Conservation (phyloP, 2,888 invertebrate species). For the Drosophila lutescens region DNA sequence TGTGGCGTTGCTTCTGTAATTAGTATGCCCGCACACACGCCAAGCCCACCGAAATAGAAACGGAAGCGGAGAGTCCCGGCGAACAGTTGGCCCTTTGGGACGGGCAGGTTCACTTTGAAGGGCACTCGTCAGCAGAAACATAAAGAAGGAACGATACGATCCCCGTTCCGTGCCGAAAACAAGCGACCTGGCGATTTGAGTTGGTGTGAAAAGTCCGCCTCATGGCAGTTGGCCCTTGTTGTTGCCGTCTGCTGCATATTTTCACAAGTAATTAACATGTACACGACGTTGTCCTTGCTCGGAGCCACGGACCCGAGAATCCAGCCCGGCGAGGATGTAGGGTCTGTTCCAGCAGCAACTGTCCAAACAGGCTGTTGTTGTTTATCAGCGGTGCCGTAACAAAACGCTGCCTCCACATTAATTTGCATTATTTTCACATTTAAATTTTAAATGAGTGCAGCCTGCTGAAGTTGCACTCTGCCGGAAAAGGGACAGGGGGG, state of each 20-base stretch:
- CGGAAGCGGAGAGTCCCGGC: conserved; percentile 23
- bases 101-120: conserved; percentile 59
- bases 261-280: conserved; percentile 80
- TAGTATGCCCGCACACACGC: conserved; percentile 68
- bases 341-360: conserved; percentile 50
- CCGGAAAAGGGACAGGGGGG: conserved; percentile 6
- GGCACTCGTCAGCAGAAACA: conserved; percentile 51
- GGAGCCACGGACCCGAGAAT: conserved; percentile 11
- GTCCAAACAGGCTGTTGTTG: conserved; percentile 67
- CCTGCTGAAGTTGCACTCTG: conserved; percentile 37
- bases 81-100: conserved; percentile 6
- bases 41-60: conserved; percentile 24
- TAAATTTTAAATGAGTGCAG: conserved; percentile 62
- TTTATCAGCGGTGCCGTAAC: conserved; percentile 59
- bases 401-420: conserved; percentile 70
- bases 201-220: conserved; percentile 69
- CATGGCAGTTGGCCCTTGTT: conserved; percentile 61
- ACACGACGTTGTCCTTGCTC: conserved; percentile 55
- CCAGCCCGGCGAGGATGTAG: background rate
- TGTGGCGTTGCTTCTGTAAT: conserved; percentile 56
- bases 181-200: conserved; percentile 55
- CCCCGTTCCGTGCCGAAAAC: conserved; percentile 18
- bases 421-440: conserved; percentile 75
- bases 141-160: conserved; percentile 46
- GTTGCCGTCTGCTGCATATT: conserved; percentile 73